phyloP scores from a whole-genome alignment of 2,888 invertebrate species.

The Poecilus cupreus region DNA sequence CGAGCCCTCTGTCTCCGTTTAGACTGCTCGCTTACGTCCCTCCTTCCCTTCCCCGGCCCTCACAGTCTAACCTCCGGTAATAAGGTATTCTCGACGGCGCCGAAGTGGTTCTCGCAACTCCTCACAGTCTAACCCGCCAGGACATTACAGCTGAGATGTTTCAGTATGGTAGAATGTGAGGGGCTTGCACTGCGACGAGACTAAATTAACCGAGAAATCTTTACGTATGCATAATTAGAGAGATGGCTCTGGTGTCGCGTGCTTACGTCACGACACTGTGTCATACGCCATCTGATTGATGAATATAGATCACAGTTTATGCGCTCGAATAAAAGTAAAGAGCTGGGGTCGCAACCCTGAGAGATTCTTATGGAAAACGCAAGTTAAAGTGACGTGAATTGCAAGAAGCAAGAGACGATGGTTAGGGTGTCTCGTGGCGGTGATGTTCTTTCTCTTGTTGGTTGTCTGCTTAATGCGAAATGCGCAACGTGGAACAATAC shows the following conservation, averaged over 20 bases:
- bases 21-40: constrained; percentile 24
- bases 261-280: constrained; percentile 64
- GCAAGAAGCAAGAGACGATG: not conserved
- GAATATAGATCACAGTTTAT: constrained; percentile 51
- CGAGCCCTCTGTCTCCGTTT: constrained; percentile 21
- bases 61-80: constrained; percentile 51
- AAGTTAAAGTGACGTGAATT: constrained; percentile 19
- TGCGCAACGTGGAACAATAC: not conserved
- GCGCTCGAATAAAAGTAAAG: constrained; percentile 46
- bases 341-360: not conserved
- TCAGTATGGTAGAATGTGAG: constrained; percentile 3
- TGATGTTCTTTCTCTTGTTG: not conserved
- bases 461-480: not conserved
- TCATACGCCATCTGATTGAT: constrained; percentile 59
- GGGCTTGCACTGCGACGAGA: constrained; percentile 66
- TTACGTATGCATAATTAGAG: constrained; percentile 73
- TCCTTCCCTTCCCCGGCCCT: not conserved
- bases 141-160: not conserved
- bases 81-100: constrained; percentile 53
- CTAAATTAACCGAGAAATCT: constrained; percentile 73
- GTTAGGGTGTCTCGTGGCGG: no score
- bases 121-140: constrained; percentile 33
- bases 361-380: constrained; percentile 8
- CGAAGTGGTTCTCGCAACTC: constrained; percentile 30
- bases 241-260: constrained; percentile 66